Evolutionary conservation across 2,113 vertebrate species (phyloP).

Genomic region (Dicerorhinus sumatrensis): DNA sequence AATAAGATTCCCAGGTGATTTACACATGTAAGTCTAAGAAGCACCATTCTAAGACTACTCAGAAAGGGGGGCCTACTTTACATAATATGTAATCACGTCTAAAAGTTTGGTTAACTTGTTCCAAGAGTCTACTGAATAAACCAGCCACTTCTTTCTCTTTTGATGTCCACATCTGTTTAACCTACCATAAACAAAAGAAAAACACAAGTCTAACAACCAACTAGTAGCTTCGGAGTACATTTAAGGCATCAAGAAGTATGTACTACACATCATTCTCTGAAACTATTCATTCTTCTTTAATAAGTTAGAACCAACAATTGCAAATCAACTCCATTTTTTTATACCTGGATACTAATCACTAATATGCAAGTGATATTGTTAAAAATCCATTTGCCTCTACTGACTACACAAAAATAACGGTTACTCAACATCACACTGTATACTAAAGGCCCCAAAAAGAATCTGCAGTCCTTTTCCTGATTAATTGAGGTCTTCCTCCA

Average conservation of each 20-base stretch:
- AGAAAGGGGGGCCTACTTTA: conserved; percentile 1
- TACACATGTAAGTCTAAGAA: neutral
- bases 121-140: conserved; percentile 22
- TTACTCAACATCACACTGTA: neutral
- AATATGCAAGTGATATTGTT: neutral
- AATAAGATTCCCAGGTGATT: neutral
- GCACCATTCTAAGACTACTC: neutral
- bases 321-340: neutral
- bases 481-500: neutral
- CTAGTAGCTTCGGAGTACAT: neutral
- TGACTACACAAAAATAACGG: neutral
- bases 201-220: neutral
- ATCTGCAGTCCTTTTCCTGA: neutral
- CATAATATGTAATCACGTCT: neutral
- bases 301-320: neutral
- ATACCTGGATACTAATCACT: neutral
- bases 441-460: neutral
- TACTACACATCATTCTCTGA: neutral
- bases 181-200: neutral
- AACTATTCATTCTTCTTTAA: neutral
- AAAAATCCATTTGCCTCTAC: neutral
- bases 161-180: neutral
- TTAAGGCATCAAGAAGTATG: neutral
- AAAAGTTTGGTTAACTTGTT: conserved; percentile 8
- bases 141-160: neutral